Base-by-base conservation (phyloP, 2,888 invertebrate genomes). In the Marronus borbonicus region DNA sequence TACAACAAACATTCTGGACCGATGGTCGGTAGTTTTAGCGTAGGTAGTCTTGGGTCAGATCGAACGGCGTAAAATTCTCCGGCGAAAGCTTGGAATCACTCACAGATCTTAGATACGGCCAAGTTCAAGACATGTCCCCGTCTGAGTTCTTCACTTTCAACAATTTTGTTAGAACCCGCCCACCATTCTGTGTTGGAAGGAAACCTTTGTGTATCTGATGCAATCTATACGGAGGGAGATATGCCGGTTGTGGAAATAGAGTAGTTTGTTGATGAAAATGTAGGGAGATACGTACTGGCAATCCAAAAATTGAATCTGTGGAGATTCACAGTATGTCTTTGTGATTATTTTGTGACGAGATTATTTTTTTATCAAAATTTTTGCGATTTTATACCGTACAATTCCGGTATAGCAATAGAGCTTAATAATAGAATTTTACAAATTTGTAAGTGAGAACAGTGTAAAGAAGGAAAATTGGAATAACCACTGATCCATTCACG, bases 31-130 rank as follows among this genome's bases (percentile, higher is more conserved):
- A 39, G 44, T 17, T 17, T 5, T 44, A 17, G 44, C 60, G 44
- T 44, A 49, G 44, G 60, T 74, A 74, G 60, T 74, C 60, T 24
- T 14, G 72, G 60, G 72, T 74, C 44, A 62, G 44, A 60, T 60
- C 60, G 72, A 60, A 74, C 17, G 36, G 20, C 39, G 17, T 17
- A 60, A 14, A 74, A 49, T 28, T 60, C 60, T 74, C 49, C 24
- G 28, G 68, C n/a, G 52, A 52, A 60, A 74, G 44, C 44, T 62
- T 17, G 14, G 44, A 74, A 62, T 74, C 72, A 60, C 60, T 58
- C 58, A 55, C 7, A 60, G 72, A 74, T 74, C 44, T 24, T 14
- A 62, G 62, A 74, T 60, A 74, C 20, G 24, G 44, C 24, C 44
- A 49, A 58, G 60, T 74, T 74, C 72, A 74, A 74, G 44, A 74